Base-by-base conservation (phyloP, 2,888 invertebrate genomes). In the Acleris holmiana region DNA sequence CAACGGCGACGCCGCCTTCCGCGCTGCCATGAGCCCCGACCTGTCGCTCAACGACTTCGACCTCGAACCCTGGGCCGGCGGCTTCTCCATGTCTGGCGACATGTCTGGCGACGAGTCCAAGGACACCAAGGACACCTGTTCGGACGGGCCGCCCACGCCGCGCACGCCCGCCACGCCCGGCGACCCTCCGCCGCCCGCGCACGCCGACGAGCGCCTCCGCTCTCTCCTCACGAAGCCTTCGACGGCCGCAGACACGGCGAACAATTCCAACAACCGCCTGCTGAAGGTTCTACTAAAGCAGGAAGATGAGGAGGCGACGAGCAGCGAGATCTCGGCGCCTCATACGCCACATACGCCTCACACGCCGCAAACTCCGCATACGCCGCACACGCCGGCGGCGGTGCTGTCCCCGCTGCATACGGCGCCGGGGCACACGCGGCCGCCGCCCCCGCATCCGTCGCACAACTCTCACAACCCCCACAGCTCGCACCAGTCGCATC, bases 1-100 rank as follows among this genome's bases (percentile, higher is more conserved):
- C 71, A 96, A 96, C 88, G 96, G 96, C 61, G 87, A 89, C 71
- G 70, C 74, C 82, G 61, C 84, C 53, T 92, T 86, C 73, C 88
- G 88, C 10, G 86, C 93, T 7, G 67, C 85, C 53, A 88, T 93
- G 68, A 86, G 86, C 64, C 93, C 93, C 54, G 93, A 93, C 61
- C 84, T 87, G 78, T 86, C 90, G 46, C 86, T 93, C 62, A 89
- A 89, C 74, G 96, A 96, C 75, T 94, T 95, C 83, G 95, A 95
- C 75, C 94, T 95, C 76, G 96, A 95, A 76, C 94, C 95, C 64
- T 96, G 92, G 85, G 84, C 89, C 91, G 88, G 94, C 72, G 75
- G 82, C 29, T 95, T 94, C 85, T 91, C 94, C 66, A 95, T 95
- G 84, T 13, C 35, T 4, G 94, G 94, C 77, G 95, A 95, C 60